Evolutionary conservation across 2,113 vertebrate genomes (phyloP).

Genomic region (Aleadryas rufinucha): DNA sequence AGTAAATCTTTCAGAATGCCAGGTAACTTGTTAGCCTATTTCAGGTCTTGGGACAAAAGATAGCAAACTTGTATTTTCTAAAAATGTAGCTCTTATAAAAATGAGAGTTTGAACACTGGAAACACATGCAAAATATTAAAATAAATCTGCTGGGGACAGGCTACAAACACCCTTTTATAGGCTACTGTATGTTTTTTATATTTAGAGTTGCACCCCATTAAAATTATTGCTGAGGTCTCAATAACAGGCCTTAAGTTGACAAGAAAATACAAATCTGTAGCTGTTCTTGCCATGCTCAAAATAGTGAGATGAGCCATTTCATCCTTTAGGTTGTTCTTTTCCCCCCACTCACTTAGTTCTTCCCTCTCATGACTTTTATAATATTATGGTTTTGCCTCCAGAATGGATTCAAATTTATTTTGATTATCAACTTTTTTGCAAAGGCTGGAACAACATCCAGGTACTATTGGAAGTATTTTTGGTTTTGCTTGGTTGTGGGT

Average conservation of each 20-base stretch:
- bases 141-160: not conserved
- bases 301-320: not conserved
- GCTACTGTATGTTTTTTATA: not conserved
- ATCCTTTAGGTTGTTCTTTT: not conserved
- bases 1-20: not conserved
- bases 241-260: not conserved
- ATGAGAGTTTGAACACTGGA: not conserved
- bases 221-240: not conserved
- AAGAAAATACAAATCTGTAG: not conserved
- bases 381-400: not conserved
- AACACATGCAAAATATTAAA: not conserved
- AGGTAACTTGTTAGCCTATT: not conserved
- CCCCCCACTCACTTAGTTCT: not conserved
- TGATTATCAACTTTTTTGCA: not conserved
- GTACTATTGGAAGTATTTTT: not conserved
- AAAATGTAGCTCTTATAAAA: not conserved
- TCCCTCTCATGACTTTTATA: not conserved
- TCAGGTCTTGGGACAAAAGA: not conserved
- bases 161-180: not conserved
- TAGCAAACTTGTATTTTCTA: not conserved
- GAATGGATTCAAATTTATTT: not conserved
- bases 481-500: not conserved
- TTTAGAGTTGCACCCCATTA: not conserved
- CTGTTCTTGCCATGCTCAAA: not conserved
- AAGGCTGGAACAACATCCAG: not conserved